Percentiles rank a stretch among this genome's conserved stretches.
Conservation (phyloP, 2,113 vertebrate genomes). For the Columbina picui region DNA sequence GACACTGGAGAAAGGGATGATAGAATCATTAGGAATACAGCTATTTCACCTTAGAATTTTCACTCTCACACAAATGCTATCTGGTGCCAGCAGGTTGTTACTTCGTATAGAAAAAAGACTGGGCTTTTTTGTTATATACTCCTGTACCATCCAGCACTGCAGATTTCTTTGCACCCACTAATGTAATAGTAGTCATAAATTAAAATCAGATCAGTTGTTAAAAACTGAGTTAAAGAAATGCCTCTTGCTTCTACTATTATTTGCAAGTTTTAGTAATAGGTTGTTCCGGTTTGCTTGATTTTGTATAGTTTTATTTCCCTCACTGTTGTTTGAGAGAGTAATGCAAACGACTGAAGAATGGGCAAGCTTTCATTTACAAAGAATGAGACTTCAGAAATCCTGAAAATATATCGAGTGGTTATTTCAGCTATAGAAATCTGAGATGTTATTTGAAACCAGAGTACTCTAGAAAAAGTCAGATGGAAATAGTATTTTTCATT, state of each 20-base stretch:
- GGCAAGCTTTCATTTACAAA: background rate
- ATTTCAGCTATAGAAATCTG: background rate
- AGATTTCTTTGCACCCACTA: background rate
- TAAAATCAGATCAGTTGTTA: background rate
- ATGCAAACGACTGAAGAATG: background rate
- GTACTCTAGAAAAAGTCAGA: background rate
- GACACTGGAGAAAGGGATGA: background rate
- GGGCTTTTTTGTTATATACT: accelerated
- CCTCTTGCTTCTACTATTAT: background rate
- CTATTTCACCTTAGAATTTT: background rate
- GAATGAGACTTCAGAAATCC: background rate
- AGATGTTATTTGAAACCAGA: background rate
- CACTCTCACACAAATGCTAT: background rate
- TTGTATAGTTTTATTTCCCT: background rate
- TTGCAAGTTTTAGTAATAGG: background rate
- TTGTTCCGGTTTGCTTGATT: background rate
- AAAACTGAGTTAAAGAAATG: background rate
- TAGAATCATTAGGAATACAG: background rate
- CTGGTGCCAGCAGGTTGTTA: background rate
- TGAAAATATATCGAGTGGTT: background rate
- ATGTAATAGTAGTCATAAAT: background rate
- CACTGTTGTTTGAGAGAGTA: background rate
- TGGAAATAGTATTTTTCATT: background rate
- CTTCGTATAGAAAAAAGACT: background rate
- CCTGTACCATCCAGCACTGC: background rate